These are phyloP conservation scores for Battus philenor DNA, from an alignment of 1,140 invertebrate genomes.

Conservation along the genomic window DNA sequence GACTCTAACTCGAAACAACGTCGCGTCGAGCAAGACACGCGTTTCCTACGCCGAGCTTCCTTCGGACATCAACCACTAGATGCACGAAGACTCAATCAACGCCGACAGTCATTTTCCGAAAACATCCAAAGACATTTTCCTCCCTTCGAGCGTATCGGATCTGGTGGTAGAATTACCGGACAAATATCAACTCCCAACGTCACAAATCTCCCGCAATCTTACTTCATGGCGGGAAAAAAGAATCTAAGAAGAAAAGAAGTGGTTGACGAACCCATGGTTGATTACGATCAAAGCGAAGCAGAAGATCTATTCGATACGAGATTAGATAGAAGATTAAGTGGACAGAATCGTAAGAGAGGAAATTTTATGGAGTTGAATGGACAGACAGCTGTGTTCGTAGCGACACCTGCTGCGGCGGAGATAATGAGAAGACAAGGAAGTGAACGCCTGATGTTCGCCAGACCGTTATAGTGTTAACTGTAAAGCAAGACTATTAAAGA, in stretches of 20 bases:
- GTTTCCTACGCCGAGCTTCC: constrained; percentile 51
- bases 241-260: constrained; percentile 52
- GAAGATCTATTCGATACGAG: constrained; percentile 65
- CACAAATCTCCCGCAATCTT: constrained; percentile 35
- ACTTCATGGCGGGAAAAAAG: constrained; percentile 48
- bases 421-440: constrained; percentile 65
- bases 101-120: constrained; percentile 63
- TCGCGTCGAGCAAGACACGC: constrained; percentile 28
- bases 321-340: constrained; percentile 41
- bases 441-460: constrained; percentile 58
- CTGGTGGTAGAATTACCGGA: constrained; percentile 36
- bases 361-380: constrained; percentile 65
- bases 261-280: constrained; percentile 62
- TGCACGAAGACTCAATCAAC: constrained; percentile 35
- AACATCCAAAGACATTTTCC: constrained; percentile 63
- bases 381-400: constrained; percentile 61
- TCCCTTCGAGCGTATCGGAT: constrained; percentile 41
- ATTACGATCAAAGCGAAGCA: constrained; percentile 72
- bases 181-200: constrained; percentile 63
- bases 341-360: constrained; percentile 40
- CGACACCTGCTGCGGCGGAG: constrained; percentile 61
- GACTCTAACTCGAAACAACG: constrained; percentile 37
- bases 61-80: constrained; percentile 50
- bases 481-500: background rate
- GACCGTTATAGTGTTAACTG: constrained; percentile 47